Evolutionary conservation across 2,888 invertebrate species (phyloP).

Genomic region (Cephus pygmeus): DNA sequence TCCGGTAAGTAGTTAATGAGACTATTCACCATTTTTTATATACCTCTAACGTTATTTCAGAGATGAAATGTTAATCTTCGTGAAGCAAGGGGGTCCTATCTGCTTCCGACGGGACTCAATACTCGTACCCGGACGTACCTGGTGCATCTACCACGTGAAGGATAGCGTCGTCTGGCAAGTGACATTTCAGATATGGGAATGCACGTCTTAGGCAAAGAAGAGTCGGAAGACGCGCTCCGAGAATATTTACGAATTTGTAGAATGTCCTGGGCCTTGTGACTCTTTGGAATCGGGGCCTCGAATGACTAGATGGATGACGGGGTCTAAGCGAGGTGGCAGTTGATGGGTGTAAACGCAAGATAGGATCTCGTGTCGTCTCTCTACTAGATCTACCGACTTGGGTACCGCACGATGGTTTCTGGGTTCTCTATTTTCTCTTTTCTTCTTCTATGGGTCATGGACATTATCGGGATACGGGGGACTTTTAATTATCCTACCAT

Average conservation of each 20-base stretch:
- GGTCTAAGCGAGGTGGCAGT: constrained; percentile 52
- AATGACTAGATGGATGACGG: constrained; percentile 40
- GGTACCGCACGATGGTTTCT: constrained; percentile 17
- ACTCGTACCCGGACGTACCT: background rate
- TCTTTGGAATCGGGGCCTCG: constrained; percentile 7
- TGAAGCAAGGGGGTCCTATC: background rate
- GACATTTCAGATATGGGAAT: background rate
- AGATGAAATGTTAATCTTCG: background rate
- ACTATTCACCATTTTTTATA: background rate
- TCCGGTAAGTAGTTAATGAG: background rate
- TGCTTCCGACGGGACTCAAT: background rate
- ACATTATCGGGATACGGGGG: constrained; percentile 10
- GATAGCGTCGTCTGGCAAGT: background rate
- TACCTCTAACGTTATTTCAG: background rate
- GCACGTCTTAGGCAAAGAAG: background rate
- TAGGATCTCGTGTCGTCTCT: constrained; percentile 52
- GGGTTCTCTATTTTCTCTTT: constrained; percentile 7
- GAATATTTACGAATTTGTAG: constrained; percentile 23
- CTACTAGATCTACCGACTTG: constrained; percentile 40
- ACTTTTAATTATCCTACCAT: constrained; percentile 56
- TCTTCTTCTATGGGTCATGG: background rate
- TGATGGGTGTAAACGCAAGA: constrained; percentile 62
- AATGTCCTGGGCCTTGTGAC: constrained; percentile 1
- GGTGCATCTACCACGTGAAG: background rate
- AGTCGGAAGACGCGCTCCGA: background rate